phyloP scores from a whole-genome alignment of 1,140 invertebrate species.

The Anagrus nilaparvatae region DNA sequence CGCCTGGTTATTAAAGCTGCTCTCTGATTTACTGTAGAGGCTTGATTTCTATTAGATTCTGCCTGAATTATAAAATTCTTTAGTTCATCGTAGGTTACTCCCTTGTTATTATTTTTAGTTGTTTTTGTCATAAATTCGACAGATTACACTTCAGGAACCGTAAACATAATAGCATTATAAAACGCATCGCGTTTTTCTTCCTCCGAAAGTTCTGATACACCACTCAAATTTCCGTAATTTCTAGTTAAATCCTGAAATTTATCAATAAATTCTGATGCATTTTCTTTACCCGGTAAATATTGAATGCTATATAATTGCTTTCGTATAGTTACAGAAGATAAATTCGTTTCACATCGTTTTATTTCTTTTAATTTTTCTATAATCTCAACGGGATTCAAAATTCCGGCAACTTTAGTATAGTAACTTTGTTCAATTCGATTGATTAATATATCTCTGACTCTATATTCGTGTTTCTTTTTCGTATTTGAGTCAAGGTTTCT shows the following conservation, averaged over 20 bases:
- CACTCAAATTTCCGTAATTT: constrained; percentile 1
- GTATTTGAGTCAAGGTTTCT: not conserved
- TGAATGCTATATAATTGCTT: constrained; percentile 7
- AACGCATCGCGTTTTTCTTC: constrained; percentile 14
- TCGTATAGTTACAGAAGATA: not conserved
- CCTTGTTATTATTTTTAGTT: not conserved
- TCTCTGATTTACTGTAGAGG: not conserved
- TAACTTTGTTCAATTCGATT: constrained; percentile 10
- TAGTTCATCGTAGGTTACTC: constrained; percentile 7
- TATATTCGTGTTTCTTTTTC: constrained; percentile 12
- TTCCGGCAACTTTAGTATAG: constrained; percentile 4
- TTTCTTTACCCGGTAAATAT: constrained; percentile 4
- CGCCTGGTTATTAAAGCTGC: not conserved
- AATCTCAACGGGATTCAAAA: constrained; percentile 2
- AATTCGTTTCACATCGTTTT: constrained; percentile 7
- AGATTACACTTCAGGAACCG: constrained; percentile 9
- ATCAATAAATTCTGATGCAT: constrained; percentile 8
- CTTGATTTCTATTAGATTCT: constrained; percentile 3
- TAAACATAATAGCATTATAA: constrained; percentile 10
- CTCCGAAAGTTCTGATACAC: constrained; percentile 2
- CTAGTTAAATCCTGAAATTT: constrained; percentile 6
- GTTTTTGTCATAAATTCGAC: constrained; percentile 8
- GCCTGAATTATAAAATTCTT: constrained; percentile 10
- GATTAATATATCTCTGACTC: constrained; percentile 15
- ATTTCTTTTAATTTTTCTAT: constrained; percentile 6